Conservation (phyloP, 2,888 invertebrate genomes). For the Andrena chrysosceles region DNA sequence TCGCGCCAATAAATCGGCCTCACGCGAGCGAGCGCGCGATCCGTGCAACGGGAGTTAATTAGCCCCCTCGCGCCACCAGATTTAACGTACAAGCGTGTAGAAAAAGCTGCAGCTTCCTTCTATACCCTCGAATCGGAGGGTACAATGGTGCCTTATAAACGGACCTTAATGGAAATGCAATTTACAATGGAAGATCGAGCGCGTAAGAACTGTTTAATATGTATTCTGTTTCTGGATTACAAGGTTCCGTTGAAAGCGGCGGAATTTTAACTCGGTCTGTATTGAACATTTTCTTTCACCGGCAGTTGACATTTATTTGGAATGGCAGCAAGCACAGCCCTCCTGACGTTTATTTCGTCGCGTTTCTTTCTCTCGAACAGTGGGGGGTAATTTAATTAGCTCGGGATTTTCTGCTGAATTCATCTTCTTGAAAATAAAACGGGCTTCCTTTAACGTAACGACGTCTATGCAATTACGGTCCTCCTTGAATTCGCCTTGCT, state of each 20-base stretch:
- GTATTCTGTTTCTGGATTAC: not conserved
- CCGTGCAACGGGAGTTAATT: constrained; percentile 39
- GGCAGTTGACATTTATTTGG: not conserved
- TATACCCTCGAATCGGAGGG: not conserved
- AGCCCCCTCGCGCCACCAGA: not conserved
- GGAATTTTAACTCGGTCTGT: not conserved
- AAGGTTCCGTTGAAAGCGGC: not conserved
- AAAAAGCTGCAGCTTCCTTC: not conserved
- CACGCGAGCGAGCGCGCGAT: not conserved
- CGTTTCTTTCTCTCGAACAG: not conserved
- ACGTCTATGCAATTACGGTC: constrained; percentile 34
- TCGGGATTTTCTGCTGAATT: constrained; percentile 26
- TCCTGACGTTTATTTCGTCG: constrained; percentile 12
- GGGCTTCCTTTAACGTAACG: constrained; percentile 6
- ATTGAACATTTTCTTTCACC: not conserved
- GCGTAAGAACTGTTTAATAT: not conserved
- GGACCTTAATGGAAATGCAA: not conserved
- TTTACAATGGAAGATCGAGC: not conserved
- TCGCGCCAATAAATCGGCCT: constrained; percentile 75
- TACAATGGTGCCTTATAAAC: not conserved
- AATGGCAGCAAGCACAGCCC: not conserved
- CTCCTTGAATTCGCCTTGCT: not conserved
- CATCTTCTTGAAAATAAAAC: constrained; percentile 37
- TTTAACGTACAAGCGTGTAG: not conserved
- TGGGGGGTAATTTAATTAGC: constrained; percentile 49